Evolutionary conservation across 2,797 vertebrate genomes (phyloP).

Genomic region (Choloepus didactylus): DNA sequence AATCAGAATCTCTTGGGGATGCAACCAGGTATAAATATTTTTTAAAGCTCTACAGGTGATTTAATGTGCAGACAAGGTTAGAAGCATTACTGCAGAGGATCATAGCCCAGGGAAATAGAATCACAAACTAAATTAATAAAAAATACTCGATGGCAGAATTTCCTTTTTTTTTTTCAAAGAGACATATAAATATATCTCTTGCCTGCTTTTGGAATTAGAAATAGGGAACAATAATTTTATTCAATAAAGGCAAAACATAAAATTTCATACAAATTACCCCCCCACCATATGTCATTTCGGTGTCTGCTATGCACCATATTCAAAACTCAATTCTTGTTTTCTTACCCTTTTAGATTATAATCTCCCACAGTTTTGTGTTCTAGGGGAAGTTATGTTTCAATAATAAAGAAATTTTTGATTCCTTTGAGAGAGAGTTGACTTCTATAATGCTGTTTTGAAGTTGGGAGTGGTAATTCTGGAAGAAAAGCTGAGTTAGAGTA

Average conservation of each 20-base stretch:
- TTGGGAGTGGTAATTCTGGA: neutral
- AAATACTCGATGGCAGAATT: neutral
- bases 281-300: neutral
- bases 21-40: neutral
- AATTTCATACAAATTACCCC: conserved; percentile 19
- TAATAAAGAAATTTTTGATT: neutral
- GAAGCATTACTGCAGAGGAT: neutral
- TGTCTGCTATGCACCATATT: neutral
- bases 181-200: conserved; percentile 1
- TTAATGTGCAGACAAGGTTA: neutral
- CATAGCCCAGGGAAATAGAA: neutral
- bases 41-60: neutral
- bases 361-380: conserved; percentile 4
- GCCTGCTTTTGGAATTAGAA: conserved; percentile 17
- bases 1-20: neutral
- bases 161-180: conserved; percentile 1
- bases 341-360: neutral
- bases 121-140: neutral
- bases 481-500: neutral
- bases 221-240: conserved; percentile 34
- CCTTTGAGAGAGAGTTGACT: neutral
- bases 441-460: neutral
- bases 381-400: conserved; percentile 24
- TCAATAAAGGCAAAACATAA: neutral
- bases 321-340: conserved; percentile 16